phyloP scores from a whole-genome alignment of 2,113 vertebrate species.

The Blennius ocellaris region DNA sequence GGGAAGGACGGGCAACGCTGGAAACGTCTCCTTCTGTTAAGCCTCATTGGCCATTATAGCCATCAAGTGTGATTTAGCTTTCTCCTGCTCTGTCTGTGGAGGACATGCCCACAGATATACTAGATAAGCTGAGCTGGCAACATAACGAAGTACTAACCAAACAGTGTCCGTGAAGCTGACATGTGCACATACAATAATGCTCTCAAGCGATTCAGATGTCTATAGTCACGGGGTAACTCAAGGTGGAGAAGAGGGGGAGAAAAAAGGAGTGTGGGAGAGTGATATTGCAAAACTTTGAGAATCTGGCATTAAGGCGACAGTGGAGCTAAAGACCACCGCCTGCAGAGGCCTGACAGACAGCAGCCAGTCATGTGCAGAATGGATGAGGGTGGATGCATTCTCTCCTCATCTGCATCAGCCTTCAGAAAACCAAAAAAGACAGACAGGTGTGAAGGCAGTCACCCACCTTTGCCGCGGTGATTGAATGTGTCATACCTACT shows the following conservation, averaged over 20 bases:
- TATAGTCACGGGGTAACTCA: not conserved
- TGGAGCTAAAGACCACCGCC: not conserved
- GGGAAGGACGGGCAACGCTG: constrained; percentile 54
- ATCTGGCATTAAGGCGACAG: too few relatives aligned
- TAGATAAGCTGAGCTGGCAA: constrained; percentile 31
- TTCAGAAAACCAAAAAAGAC: constrained; percentile 8
- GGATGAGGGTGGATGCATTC: constrained; percentile 12
- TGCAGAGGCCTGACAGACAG: constrained; percentile 17
- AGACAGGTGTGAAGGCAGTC: constrained; percentile 29
- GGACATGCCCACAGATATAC: constrained; percentile 38
- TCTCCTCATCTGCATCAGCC: constrained; percentile 20
- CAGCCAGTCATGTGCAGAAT: constrained; percentile 37
- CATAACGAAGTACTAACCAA: constrained; percentile 9
- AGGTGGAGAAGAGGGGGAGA: not conserved
- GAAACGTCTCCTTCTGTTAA: constrained; percentile 64
- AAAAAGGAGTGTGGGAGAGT: too few relatives aligned
- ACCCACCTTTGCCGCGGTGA: constrained; percentile 22
- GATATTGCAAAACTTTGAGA: not conserved
- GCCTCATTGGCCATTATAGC: constrained; percentile 69
- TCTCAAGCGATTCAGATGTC: constrained; percentile 26
- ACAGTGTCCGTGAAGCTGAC: not conserved
- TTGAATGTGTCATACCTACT: constrained; percentile 40
- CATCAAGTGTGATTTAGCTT: constrained; percentile 64
- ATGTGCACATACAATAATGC: constrained; percentile 12
- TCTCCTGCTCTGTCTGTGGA: constrained; percentile 41